Conservation (phyloP, 2,888 invertebrate species). For the Tenthredo mesomela region DNA sequence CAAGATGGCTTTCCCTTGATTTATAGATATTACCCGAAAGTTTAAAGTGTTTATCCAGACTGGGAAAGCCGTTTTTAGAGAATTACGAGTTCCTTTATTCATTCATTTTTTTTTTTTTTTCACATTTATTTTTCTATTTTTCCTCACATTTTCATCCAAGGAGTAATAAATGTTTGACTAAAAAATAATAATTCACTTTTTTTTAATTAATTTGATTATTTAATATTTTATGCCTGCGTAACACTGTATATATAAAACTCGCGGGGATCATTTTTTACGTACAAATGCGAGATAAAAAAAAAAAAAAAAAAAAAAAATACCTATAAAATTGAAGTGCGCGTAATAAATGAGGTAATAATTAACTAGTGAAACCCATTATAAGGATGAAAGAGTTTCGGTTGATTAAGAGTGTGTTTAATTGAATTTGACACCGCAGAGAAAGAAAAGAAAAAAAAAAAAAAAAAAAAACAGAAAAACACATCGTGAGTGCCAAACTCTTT, state of each 20-base stretch:
- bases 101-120: neutral
- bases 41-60: slow-evolving; percentile 4
- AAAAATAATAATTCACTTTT: neutral
- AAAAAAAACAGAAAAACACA: neutral
- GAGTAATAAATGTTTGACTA: neutral
- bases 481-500: neutral
- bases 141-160: neutral
- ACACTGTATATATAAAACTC: neutral
- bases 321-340: neutral
- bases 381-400: neutral
- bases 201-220: neutral
- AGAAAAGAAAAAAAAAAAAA: too few species aligned
- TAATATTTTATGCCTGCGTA: neutral
- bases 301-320: neutral
- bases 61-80: neutral
- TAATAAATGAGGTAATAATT: neutral
- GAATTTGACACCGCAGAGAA: neutral
- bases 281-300: neutral
- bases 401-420: neutral
- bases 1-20: slow-evolving; percentile 8
- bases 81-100: slow-evolving; percentile 4
- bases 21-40: slow-evolving; percentile 3
- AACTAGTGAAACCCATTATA: neutral
- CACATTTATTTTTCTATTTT: neutral
- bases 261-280: neutral